phyloP scores from a whole-genome alignment of 2,797 vertebrate species.

The Pseudochaenichthys georgianus region DNA sequence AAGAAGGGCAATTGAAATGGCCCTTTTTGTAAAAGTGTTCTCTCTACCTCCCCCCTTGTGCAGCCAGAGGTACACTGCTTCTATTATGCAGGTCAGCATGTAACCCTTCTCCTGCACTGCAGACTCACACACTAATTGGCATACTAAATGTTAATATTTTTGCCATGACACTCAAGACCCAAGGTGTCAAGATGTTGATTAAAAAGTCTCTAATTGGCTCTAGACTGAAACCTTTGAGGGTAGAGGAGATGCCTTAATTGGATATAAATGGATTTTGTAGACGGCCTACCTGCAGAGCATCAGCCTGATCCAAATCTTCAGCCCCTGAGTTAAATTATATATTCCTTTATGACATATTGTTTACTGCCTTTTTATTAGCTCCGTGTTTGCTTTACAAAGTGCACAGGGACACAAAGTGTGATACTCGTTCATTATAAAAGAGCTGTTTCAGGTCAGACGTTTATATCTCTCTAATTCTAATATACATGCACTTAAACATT shows the following conservation, averaged over 20 bases:
- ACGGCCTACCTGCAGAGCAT: constrained; percentile 58
- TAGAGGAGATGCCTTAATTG: constrained; percentile 66
- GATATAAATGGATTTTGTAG: constrained; percentile 58
- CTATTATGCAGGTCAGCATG: constrained; percentile 59
- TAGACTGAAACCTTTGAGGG: constrained; percentile 69
- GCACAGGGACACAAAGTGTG: background rate
- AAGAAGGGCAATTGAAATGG: constrained; percentile 70
- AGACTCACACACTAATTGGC: constrained; percentile 75
- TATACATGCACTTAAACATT: constrained; percentile 7
- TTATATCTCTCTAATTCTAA: constrained; percentile 17
- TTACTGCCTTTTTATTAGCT: constrained; percentile 21
- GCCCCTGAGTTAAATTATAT: constrained; percentile 28
- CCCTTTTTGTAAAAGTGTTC: constrained; percentile 54
- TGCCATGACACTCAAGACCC: constrained; percentile 73
- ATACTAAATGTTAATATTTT: constrained; percentile 78
- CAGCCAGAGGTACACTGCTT: constrained; percentile 51
- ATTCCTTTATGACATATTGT: constrained; percentile 28
- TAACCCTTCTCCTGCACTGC: constrained; percentile 55
- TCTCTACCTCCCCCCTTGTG: constrained; percentile 37
- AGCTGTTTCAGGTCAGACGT: constrained; percentile 30
- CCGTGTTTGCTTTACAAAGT: constrained; percentile 10
- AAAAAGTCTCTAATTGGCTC: constrained; percentile 77
- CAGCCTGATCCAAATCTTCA: constrained; percentile 16
- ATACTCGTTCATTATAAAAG: constrained; percentile 8
- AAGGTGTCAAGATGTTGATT: constrained; percentile 79